Percentiles rank a stretch among this genome's conserved stretches.
Conservation (phyloP, 2,888 invertebrate genomes). For the Caenorhabditis sp. region DNA sequence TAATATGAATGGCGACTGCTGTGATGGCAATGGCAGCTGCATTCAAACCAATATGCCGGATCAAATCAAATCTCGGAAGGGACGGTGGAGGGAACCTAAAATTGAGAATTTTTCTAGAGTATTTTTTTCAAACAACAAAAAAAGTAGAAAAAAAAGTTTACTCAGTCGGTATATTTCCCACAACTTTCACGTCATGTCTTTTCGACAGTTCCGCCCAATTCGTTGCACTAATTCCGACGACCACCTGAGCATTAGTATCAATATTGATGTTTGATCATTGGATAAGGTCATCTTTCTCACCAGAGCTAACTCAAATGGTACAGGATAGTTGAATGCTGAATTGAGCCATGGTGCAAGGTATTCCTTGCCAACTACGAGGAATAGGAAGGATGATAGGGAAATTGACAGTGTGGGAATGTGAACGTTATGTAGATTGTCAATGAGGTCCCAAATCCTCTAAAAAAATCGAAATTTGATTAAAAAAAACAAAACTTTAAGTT, state of each 20-base stretch:
- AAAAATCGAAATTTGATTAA: slow-evolving; percentile 12
- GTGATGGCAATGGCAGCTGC: slow-evolving; percentile 79
- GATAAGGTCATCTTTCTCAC: slow-evolving; percentile 56
- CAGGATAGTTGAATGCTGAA: slow-evolving; percentile 80
- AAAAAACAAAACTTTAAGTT: slow-evolving; percentile 4
- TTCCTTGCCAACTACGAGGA: slow-evolving; percentile 75
- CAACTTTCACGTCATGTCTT: slow-evolving; percentile 78
- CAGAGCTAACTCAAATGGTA: slow-evolving; percentile 80
- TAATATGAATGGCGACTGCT: slow-evolving; percentile 80
- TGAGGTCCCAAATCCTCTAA: slow-evolving; percentile 76
- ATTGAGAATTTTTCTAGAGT: not conserved
- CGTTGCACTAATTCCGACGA: slow-evolving; percentile 82
- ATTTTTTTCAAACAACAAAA: not conserved
- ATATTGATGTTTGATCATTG: slow-evolving; percentile 38
- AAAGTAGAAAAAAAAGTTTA: slow-evolving; percentile 38
- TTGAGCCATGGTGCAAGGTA: slow-evolving; percentile 80
- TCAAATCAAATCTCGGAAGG: slow-evolving; percentile 79
- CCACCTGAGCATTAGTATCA: slow-evolving; percentile 67
- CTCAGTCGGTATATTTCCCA: slow-evolving; percentile 81
- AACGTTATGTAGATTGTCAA: slow-evolving; percentile 68
- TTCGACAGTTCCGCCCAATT: slow-evolving; percentile 80
- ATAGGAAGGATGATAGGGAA: slow-evolving; percentile 76
- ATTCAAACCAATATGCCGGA: slow-evolving; percentile 77
- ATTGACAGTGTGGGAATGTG: slow-evolving; percentile 75
- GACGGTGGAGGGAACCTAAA: slow-evolving; percentile 79